These are phyloP conservation scores for Teleogryllus occipitalis DNA, from an alignment of 1,140 invertebrate genomes.

Conservation along the genomic window DNA sequence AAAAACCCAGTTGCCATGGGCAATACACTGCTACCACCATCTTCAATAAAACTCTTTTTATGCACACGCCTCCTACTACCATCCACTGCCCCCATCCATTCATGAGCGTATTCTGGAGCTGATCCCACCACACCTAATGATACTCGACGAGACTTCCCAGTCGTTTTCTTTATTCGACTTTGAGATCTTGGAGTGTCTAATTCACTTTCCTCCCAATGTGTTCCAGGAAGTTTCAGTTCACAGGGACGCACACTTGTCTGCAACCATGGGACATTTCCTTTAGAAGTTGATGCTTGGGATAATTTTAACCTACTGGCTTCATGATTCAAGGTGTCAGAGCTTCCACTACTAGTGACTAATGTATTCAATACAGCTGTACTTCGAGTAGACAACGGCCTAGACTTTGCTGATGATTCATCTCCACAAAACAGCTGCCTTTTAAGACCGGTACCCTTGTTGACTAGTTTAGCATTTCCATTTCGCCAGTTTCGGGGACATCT, in stretches of 20 bases:
- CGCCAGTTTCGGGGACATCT: background rate
- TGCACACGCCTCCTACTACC: background rate
- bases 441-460: background rate
- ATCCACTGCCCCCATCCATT: slow-evolving; percentile 28
- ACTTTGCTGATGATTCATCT: background rate
- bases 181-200: background rate
- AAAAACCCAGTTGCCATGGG: slow-evolving; percentile 52
- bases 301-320: slow-evolving; percentile 9
- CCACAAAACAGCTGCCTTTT: background rate
- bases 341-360: slow-evolving; percentile 15
- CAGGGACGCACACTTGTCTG: slow-evolving; percentile 12
- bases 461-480: background rate
- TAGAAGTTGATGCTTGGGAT: background rate
- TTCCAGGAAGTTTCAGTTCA: slow-evolving; percentile 14
- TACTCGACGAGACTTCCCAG: slow-evolving; percentile 23
- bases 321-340: slow-evolving; percentile 17
- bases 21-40: slow-evolving; percentile 43
- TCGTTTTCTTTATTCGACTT: background rate
- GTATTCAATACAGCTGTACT: background rate
- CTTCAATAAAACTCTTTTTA: slow-evolving; percentile 56
- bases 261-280: background rate
- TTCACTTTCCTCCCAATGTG: slow-evolving; percentile 11
- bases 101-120: slow-evolving; percentile 31
- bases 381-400: background rate
- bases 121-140: slow-evolving; percentile 29